Evolutionary conservation across 2,797 vertebrate genomes (phyloP), one percentile per base, ranked within the genome.

Genomic region (Enteromius fasciolatus): DNA sequence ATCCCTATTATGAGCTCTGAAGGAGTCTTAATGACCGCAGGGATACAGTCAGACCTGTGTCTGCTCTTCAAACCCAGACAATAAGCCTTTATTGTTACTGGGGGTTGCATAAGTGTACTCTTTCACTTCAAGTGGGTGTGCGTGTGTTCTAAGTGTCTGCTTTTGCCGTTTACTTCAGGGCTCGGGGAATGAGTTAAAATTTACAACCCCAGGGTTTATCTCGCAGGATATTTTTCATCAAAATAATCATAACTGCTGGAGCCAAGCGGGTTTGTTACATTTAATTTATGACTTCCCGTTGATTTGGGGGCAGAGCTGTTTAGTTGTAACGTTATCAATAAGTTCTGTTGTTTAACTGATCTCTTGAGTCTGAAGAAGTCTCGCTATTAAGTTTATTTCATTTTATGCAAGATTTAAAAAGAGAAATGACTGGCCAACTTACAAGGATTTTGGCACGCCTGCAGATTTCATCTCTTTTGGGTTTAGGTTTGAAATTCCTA

Each of bases 141-240:
- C 75, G 70, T 70, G 66, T 75, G 50, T 83, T 79, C 64, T 39
- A 39, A 78, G 66, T 85, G 67, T 90, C 90, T 92, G 91, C 80
- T 92, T 92, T 91, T 89, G 78, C 76, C 87, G 80, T 91, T 90
- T 90, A 76, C 83, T 83, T 36, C 69, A 76, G 85, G 78, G 85
- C 77, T 68, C 50, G 25, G 82, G 86, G 84, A 87, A 44, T 74
- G 17, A 84, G 64, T n/a, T 46, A 39, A 73, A 85, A 87, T 88
- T 88, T 89, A 88, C 61, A 82, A 78, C 86, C 80, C 81, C 63
- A 15, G 85, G 52, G 76, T 83, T 86, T 84, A 88, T 89, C 76
- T 70, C n/a, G 67, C 84, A 79, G 83, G 81, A 85, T 85, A 82
- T 85, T 81, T 88, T 89, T 89, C 81, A 86, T 87, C 74, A 85